These are phyloP conservation scores for Troglohyphantes excavatus DNA, from an alignment of 2,888 invertebrate genomes.

Conservation along the genomic window DNA sequence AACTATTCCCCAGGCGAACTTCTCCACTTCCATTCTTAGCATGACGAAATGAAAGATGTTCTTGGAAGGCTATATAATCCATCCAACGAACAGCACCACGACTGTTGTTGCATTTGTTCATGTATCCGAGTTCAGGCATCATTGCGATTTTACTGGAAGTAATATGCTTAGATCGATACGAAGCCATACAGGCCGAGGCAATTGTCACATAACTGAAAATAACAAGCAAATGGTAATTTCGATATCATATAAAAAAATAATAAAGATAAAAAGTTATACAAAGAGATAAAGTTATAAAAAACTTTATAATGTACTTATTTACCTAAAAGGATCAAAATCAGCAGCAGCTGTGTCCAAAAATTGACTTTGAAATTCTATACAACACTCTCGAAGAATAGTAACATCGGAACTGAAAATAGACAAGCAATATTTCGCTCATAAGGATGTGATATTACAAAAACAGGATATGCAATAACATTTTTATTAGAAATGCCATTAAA, in stretches of 20 bases:
- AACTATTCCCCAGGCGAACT: neutral
- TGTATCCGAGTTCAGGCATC: neutral
- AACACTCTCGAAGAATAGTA: no score
- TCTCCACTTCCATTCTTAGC: neutral
- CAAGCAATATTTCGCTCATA: neutral
- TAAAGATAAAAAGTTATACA: neutral
- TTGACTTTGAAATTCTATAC: neutral
- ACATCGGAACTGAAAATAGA: neutral
- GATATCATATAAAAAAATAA: neutral
- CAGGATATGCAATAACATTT: neutral
- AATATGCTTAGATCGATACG: neutral
- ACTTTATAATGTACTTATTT: neutral
- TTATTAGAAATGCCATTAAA: neutral
- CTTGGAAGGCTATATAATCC: neutral
- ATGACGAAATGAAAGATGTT: neutral
- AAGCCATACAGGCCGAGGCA: conserved; percentile 20
- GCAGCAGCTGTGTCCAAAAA: conserved; percentile 2
- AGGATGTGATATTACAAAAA: conserved; percentile 1
- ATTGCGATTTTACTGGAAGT: neutral
- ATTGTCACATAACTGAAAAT: conserved; percentile 38
- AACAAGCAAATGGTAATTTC: neutral
- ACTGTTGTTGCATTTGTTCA: neutral
- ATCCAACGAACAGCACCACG: conserved; percentile 22
- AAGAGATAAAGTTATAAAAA: neutral
- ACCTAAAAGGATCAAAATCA: neutral